Conservation (phyloP, 1,140 invertebrate genomes). For the Penaeus vannamei region DNA sequence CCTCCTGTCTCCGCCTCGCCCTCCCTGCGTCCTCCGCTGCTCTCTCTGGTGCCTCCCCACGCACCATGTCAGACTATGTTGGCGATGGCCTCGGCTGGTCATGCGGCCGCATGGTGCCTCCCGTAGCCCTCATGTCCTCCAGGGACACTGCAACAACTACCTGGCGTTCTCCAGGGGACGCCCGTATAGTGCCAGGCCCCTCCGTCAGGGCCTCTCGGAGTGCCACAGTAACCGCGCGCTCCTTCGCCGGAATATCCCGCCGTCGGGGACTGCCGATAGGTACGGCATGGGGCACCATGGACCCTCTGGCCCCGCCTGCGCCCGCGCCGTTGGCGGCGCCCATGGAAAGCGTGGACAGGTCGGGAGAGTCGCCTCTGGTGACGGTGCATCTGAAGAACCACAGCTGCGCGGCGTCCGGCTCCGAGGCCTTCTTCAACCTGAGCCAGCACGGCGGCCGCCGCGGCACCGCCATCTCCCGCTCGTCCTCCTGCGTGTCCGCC, state of each 20-base stretch:
- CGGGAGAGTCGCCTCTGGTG: conserved; percentile 38
- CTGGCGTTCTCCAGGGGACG: conserved; percentile 38
- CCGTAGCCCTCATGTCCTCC: not conserved
- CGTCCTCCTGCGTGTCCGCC: conserved; percentile 56
- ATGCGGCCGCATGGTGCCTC: not conserved
- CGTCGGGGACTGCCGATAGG: conserved; percentile 35
- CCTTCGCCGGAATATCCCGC: conserved; percentile 22
- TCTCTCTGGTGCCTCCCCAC: no score
- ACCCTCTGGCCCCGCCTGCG: conserved; percentile 33
- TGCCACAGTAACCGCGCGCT: conserved; percentile 46
- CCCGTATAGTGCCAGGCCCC: conserved; percentile 36
- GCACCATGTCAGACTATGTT: conserved; percentile 48
- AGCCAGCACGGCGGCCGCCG: conserved; percentile 53
- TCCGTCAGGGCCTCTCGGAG: not conserved
- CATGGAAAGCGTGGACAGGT: not conserved
- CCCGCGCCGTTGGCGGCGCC: no score
- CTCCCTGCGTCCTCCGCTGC: not conserved
- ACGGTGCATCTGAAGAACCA: conserved; percentile 57
- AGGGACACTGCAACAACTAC: not conserved
- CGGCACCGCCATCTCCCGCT: conserved; percentile 52
- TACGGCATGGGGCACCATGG: conserved; percentile 50
- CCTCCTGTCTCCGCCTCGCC: no score
- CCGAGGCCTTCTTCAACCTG: conserved; percentile 59
- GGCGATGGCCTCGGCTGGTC: conserved; percentile 12
- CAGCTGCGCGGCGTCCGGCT: conserved; percentile 58